Conservation (phyloP, 2,113 vertebrate species). For the Dipodomys ordii region DNA sequence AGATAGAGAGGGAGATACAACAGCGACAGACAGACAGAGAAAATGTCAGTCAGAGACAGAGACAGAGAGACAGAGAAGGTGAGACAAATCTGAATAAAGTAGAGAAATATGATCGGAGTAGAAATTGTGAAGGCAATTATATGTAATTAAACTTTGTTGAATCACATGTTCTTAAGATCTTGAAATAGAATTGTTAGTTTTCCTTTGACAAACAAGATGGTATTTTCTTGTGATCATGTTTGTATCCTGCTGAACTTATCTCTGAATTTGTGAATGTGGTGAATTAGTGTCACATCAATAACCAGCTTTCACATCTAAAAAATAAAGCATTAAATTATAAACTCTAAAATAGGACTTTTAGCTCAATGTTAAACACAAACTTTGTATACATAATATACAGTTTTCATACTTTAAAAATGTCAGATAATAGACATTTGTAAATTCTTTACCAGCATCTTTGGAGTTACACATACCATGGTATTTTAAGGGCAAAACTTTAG, state of each 20-base stretch:
- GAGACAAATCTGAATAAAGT: not conserved
- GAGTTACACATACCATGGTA: not conserved
- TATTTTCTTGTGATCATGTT: not conserved
- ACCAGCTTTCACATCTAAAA: not conserved
- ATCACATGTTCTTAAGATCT: not conserved
- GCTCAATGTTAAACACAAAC: not conserved
- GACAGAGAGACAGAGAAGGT: too few relatives aligned
- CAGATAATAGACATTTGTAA: not conserved
- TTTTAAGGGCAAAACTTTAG: not conserved
- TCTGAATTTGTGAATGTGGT: not conserved
- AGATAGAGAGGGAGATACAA: too few relatives aligned
- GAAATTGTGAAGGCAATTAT: not conserved
- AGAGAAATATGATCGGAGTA: not conserved
- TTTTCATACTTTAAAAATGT: not conserved
- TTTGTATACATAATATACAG: not conserved
- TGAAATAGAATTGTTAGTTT: not conserved
- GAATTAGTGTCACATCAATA: not conserved
- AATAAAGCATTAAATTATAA: constrained; percentile 8
- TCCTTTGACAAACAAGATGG: not conserved
- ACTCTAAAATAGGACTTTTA: not conserved
- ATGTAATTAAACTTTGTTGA: not conserved
- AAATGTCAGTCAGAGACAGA: too few relatives aligned
- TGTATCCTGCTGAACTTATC: not conserved
- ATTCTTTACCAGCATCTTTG: not conserved
- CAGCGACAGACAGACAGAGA: too few relatives aligned